phyloP scores from a whole-genome alignment of 1,140 invertebrate species.

The Lordiphosa collinella region DNA sequence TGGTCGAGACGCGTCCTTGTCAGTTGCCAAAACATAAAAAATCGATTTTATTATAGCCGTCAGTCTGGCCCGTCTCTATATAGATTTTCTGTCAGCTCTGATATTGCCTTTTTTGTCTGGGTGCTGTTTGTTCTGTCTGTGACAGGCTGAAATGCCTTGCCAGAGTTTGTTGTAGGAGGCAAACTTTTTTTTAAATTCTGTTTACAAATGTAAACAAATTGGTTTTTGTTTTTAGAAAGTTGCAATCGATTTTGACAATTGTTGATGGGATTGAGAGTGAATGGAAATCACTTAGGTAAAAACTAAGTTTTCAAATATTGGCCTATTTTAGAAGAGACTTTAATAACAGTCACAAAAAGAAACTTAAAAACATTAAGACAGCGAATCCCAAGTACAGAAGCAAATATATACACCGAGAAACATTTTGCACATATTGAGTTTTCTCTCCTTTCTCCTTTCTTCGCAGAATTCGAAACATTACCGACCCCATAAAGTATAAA shows the following conservation, averaged over 20 bases:
- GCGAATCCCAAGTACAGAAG: no score
- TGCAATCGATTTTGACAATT: no score
- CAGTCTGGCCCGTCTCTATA: constrained; percentile 52
- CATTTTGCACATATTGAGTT: no score
- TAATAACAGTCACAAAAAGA: no score
- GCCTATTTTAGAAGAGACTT: no score
- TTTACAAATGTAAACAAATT: neutral
- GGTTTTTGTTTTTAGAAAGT: neutral
- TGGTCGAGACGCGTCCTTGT: constrained; percentile 55
- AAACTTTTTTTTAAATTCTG: constrained; percentile 32
- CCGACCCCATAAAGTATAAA: no score
- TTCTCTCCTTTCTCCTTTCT: no score
- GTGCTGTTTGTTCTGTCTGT: constrained; percentile 19
- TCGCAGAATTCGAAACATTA: no score
- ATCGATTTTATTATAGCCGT: constrained; percentile 72
- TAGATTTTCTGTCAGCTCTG: constrained; percentile 68
- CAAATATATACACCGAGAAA: no score
- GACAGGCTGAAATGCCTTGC: constrained; percentile 55
- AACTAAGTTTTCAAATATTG: neutral
- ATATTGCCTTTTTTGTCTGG: constrained; percentile 53
- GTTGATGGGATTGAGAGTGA: no score
- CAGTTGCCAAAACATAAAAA: constrained; percentile 67
- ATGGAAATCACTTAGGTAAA: no score
- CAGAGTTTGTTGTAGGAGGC: constrained; percentile 20
- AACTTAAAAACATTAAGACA: no score